Evolutionary conservation across 1,140 invertebrate genomes (phyloP).

Genomic region (Meloidogyne chitwoodi): DNA sequence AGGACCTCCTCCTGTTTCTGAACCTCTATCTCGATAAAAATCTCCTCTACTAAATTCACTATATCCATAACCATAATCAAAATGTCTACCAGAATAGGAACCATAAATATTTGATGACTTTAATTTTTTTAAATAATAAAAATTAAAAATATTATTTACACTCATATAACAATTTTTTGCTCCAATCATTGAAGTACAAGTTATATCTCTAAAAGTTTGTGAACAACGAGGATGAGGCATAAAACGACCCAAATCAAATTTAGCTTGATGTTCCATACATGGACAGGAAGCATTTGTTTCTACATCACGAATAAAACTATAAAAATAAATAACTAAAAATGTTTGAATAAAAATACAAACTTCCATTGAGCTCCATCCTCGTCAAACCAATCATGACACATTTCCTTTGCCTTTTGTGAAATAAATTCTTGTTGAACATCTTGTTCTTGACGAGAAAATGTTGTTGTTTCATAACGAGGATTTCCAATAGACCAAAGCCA

Average conservation of each 20-base stretch:
- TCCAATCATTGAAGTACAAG: conserved; percentile 57
- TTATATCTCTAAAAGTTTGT: conserved; percentile 57
- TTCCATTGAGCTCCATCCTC: conserved; percentile 58
- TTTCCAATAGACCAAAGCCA: conserved; percentile 59
- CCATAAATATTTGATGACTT: conserved; percentile 56
- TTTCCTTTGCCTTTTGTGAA: conserved; percentile 52
- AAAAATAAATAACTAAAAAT: neutral
- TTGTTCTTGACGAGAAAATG: conserved; percentile 45
- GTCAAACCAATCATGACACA: conserved; percentile 60
- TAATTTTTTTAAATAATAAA: neutral
- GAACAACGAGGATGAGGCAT: conserved; percentile 60
- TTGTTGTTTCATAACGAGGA: conserved; percentile 47
- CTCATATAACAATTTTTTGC: conserved; percentile 56
- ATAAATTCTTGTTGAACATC: conserved; percentile 46
- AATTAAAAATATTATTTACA: neutral
- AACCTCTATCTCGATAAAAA: neutral
- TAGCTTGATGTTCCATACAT: conserved; percentile 56
- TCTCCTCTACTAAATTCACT: neutral
- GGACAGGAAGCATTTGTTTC: conserved; percentile 59
- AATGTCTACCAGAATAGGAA: conserved; percentile 37
- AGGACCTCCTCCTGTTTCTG: neutral
- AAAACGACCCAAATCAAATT: conserved; percentile 56
- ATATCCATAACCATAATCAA: conserved; percentile 39
- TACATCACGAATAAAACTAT: conserved; percentile 49
- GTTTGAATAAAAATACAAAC: conserved; percentile 23